Conservation (phyloP, 2,797 vertebrate genomes). For the Onychomys arenicola region DNA sequence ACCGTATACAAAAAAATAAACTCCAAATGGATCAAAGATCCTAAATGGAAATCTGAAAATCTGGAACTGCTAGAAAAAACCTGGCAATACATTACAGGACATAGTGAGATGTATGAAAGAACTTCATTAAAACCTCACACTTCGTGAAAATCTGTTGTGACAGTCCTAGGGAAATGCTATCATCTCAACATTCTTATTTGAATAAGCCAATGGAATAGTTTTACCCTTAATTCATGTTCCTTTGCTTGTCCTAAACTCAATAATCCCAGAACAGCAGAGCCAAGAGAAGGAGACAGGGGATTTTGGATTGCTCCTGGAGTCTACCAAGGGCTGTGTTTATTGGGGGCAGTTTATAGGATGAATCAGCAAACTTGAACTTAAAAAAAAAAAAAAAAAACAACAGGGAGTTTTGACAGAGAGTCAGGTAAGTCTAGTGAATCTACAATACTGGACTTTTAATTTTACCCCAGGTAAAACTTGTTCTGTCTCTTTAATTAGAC, state of each 20-base stretch:
- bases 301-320: too few relatives aligned
- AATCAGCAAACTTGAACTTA: not conserved
- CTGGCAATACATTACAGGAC: not conserved
- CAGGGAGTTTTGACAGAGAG: not conserved
- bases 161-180: not conserved
- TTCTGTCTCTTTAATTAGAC: not conserved
- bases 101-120: not conserved
- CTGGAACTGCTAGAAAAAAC: not conserved
- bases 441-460: not conserved
- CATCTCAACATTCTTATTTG: not conserved
- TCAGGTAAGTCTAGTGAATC: not conserved
- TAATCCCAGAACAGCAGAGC: not conserved
- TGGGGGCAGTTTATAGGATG: not conserved
- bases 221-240: not conserved
- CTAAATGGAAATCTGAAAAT: not conserved
- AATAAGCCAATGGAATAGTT: not conserved
- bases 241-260: not conserved
- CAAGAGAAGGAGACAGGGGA: not conserved
- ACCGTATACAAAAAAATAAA: not conserved
- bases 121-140: not conserved
- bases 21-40: not conserved
- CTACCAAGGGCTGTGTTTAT: not conserved
- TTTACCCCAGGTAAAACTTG: not conserved
- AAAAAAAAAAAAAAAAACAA: not conserved
- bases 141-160: not conserved